Base-by-base conservation (phyloP, 2,113 vertebrate genomes). In the Myiagra hebetior region DNA sequence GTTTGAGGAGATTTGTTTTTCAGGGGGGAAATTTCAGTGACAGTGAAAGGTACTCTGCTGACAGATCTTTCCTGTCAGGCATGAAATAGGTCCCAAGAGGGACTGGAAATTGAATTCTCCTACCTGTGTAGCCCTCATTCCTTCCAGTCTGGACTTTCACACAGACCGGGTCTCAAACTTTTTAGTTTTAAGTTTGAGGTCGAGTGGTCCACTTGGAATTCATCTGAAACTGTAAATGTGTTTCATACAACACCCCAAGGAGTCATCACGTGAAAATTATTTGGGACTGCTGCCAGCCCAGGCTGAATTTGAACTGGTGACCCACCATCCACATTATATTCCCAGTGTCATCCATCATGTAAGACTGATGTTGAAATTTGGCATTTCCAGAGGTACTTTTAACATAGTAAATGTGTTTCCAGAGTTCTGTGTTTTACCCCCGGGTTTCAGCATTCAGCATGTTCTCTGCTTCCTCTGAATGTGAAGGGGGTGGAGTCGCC, bases 401-500 rank as follows among this genome's bases (percentile, higher is more conserved):
- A 68, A 24, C 26, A 23, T 56, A 53, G 18, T 35, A 69, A 85
- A 75, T 8, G 2, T 57, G 28, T 31, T 91, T 85, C 57, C 37
- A 23, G 23, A n/a, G 13, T 72, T 47, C 47, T 91, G 6, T 55
- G 21, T 30, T 80, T 76, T 89, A 27, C 23, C 22, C 22, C 57
- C 59, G 28, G 12, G 13, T 81, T 86, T 60, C 50, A 37, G 30
- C 0, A 0, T 67, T 76, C 44, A 0, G 7, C 31, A 9, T 63
- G 22, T 81, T 77, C 53, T 85, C 31, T n/a, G 28, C 17, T 63
- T 3, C 15, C 11, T 90, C 26, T 64, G 42, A 74, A 44, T 13
- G 24, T 1, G 0, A 30, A 42, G n/a, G 37, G 53, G 17, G 11
- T 90, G 33, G 31, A 41, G 56, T 73, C 0, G 0, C 3, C 8